Evolutionary conservation across 2,888 invertebrate genomes (phyloP).

Genomic region (Torymus aiolomorphi): DNA sequence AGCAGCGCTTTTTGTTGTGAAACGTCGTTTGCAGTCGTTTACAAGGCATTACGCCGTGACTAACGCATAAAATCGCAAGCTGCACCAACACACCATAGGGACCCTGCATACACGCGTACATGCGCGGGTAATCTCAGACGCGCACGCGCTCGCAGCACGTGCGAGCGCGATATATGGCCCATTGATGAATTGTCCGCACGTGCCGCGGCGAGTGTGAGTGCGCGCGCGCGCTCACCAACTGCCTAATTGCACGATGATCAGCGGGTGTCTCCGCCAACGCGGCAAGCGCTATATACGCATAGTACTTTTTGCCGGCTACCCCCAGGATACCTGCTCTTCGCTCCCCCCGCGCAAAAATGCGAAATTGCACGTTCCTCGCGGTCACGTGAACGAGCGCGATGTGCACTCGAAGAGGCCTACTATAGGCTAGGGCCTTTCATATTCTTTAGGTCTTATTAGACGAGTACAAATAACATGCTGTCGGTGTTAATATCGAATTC

Average conservation of each 20-base stretch:
- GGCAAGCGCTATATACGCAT: not conserved
- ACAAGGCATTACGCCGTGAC: constrained; percentile 57
- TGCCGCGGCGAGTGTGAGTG: constrained; percentile 61
- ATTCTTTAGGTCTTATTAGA: no score
- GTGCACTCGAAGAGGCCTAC: not conserved
- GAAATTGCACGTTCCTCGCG: constrained; percentile 69
- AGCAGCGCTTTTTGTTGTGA: constrained; percentile 33
- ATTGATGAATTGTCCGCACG: constrained; percentile 75
- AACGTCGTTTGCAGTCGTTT: constrained; percentile 57
- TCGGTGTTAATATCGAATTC: no score
- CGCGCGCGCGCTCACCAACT: constrained; percentile 66
- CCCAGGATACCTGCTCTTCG: no score
- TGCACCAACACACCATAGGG: not conserved
- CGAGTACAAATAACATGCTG: no score
- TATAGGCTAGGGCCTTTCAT: no score
- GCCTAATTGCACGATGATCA: constrained; percentile 75
- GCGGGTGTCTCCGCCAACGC: constrained; percentile 68
- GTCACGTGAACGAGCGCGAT: constrained; percentile 64
- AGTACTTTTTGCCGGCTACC: no score
- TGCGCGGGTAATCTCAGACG: constrained; percentile 41
- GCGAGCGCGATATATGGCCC: constrained; percentile 55
- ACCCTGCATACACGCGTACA: not conserved
- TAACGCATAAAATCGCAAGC: constrained; percentile 55
- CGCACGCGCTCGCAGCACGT: constrained; percentile 13
- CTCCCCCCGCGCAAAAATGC: constrained; percentile 61